phyloP scores from a whole-genome alignment of 2,888 invertebrate species.

The Callyntrura sp. region DNA sequence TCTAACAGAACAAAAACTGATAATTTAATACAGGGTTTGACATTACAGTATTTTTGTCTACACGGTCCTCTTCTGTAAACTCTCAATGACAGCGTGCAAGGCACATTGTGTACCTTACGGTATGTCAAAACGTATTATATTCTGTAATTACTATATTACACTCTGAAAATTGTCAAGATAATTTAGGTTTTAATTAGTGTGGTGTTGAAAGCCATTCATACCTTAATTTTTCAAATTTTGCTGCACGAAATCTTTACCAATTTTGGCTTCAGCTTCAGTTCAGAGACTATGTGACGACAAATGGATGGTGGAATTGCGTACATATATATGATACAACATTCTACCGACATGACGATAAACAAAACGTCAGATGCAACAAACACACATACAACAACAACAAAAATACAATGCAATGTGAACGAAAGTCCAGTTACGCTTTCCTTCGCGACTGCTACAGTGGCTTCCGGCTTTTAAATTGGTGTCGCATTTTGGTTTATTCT shows the following conservation, averaged over 20 bases:
- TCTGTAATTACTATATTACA: neutral
- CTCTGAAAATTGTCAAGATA: slow-evolving; percentile 9
- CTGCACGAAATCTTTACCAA: neutral
- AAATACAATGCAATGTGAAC: neutral
- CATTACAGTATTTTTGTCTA: neutral
- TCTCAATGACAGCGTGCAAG: neutral
- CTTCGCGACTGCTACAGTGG: neutral
- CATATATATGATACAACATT: too few species aligned
- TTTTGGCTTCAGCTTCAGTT: too few species aligned
- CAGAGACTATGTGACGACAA: too few species aligned
- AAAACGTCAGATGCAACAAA: neutral
- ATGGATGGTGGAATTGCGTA: neutral
- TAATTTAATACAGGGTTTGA: neutral
- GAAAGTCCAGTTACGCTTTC: slow-evolving; percentile 60
- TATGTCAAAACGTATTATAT: neutral
- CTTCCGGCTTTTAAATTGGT: slow-evolving; percentile 65
- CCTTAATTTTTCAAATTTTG: neutral
- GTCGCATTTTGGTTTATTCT: slow-evolving; percentile 49
- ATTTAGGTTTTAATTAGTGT: slow-evolving; percentile 6
- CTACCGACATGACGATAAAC: neutral
- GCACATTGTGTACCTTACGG: neutral
- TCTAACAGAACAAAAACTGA: neutral
- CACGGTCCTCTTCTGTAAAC: neutral
- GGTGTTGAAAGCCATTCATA: neutral
- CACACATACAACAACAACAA: neutral